phyloP scores from a whole-genome alignment of 2,797 vertebrate genomes.

The Lophius americanus region DNA sequence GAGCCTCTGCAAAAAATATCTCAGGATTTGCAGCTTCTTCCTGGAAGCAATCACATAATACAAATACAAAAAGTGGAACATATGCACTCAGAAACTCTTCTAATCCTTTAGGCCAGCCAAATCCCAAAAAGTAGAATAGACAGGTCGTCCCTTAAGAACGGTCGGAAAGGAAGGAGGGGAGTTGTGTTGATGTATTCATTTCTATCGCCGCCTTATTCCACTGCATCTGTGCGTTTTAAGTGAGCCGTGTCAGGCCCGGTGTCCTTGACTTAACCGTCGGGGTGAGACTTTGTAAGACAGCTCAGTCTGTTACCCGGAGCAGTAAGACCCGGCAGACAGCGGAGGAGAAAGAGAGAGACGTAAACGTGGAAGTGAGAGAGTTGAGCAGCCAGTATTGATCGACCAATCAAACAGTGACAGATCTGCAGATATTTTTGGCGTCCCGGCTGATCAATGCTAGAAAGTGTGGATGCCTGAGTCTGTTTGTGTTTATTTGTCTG shows the following conservation, averaged over 20 bases:
- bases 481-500: slow-evolving; percentile 29
- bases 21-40: slow-evolving; percentile 84
- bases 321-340: too few species aligned
- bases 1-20: slow-evolving; percentile 64
- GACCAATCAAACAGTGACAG: slow-evolving; percentile 57
- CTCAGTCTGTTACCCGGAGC: slow-evolving; percentile 22
- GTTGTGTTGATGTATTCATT: slow-evolving; percentile 7
- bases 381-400: slow-evolving; percentile 28
- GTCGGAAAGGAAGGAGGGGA: neutral
- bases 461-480: neutral
- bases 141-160: slow-evolving; percentile 39
- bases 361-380: slow-evolving; percentile 22
- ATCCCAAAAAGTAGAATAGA: slow-evolving; percentile 68
- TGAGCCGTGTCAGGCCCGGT: slow-evolving; percentile 20
- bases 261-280: neutral
- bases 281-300: slow-evolving; percentile 8
- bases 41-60: slow-evolving; percentile 61
- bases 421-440: slow-evolving; percentile 43
- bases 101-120: slow-evolving; percentile 30
- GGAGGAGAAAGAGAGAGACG: neutral
- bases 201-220: neutral
- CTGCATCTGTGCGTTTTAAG: neutral
- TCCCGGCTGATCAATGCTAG: slow-evolving; percentile 27
- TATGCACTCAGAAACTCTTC: slow-evolving; percentile 28
- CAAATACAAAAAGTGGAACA: slow-evolving; percentile 38